Base-by-base conservation (phyloP, 2,888 invertebrate genomes). In the Lasioglossum morio region DNA sequence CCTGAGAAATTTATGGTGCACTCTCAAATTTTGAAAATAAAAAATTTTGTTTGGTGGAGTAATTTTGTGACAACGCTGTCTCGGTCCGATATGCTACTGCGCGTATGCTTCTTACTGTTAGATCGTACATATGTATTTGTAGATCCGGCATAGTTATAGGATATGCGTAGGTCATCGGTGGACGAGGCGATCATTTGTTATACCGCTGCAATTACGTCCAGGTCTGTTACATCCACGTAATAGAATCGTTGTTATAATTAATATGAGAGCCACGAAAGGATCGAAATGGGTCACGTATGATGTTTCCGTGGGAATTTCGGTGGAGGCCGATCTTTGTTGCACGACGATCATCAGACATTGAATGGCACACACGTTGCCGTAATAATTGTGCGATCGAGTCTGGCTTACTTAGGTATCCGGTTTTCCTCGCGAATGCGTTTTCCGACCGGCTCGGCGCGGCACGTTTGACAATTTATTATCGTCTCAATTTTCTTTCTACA, bases 311-410 rank as follows among this genome's bases (percentile, higher is more conserved):
- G 77, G 85, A 85, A 74, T 53, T 14, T 57, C 43, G 72, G 72
- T 83, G 53, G 75, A 77, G 85, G 80, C 23, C 79, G 84, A 66
- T 72, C 85, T 57, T 85, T 78, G 85, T 84, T 66, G 66, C 66
- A 57, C 37, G n/a, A 7, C 7, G 72, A 73, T 84, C 70, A 19
- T 16, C 4, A 12, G 37, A 43, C 63, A 40, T 43, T 79, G n/a
- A 66, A 66, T 48, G 37, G 53, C 16, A 37, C 69, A n/a, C 53
- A 30, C 37, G 37, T 40, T 70, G 53, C 77, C 27, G 34, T 48
- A 63, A 46, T 70, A 70, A 70, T n/a, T 70, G n/a, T 70, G 37
- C 37, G 53, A n/a, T 53, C 40, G 53, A 27, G 37, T 27, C 48
- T 27, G 48, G 48, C 66, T 77, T 60, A 27, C 43, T 46, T 57